Evolutionary conservation across 53 echinoderm and acorn worm species (phyloP).

Genomic region (Astropecten irregularis): DNA sequence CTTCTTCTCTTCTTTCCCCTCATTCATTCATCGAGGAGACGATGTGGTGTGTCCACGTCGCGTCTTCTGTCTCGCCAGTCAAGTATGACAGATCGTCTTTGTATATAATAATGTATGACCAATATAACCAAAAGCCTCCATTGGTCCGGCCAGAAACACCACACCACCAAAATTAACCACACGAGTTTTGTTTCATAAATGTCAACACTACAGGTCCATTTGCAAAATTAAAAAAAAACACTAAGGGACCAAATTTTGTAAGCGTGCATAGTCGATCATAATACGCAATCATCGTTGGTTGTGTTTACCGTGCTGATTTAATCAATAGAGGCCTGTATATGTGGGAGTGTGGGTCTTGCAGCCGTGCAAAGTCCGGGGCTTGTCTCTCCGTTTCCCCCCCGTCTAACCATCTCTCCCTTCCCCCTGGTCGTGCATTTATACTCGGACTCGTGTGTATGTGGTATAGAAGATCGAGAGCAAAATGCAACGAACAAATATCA

Average conservation of each 20-base stretch:
- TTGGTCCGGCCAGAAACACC: background rate
- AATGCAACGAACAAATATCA: slow-evolving; percentile 52
- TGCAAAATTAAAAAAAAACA: slow-evolving; percentile 43
- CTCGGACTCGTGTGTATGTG: background rate
- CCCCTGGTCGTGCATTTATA: background rate
- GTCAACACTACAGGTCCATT: slow-evolving; percentile 46
- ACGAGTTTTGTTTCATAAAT: slow-evolving; percentile 57
- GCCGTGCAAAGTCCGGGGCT: slow-evolving; percentile 24
- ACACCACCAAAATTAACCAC: slow-evolving; percentile 55
- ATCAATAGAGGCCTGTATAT: slow-evolving; percentile 7
- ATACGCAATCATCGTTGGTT: slow-evolving; percentile 49
- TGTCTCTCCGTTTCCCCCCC: background rate
- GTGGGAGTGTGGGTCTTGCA: no score
- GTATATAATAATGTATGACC: slow-evolving; percentile 57
- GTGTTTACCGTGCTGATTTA: slow-evolving; percentile 32
- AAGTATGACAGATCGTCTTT: slow-evolving; percentile 49
- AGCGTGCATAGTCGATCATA: slow-evolving; percentile 48
- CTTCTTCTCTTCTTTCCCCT: no score
- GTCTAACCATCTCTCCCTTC: background rate
- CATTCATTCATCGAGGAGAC: no score
- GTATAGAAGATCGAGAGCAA: slow-evolving; percentile 12
- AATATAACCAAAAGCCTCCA: slow-evolving; percentile 27
- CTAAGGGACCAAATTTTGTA: background rate
- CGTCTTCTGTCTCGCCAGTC: slow-evolving; percentile 30
- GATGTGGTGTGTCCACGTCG: no score